Percentiles rank a stretch among this genome's conserved stretches.
These are phyloP conservation scores for Pyrgilauda ruficollis DNA, from an alignment of 2,113 vertebrate genomes.

Conservation along the genomic window DNA sequence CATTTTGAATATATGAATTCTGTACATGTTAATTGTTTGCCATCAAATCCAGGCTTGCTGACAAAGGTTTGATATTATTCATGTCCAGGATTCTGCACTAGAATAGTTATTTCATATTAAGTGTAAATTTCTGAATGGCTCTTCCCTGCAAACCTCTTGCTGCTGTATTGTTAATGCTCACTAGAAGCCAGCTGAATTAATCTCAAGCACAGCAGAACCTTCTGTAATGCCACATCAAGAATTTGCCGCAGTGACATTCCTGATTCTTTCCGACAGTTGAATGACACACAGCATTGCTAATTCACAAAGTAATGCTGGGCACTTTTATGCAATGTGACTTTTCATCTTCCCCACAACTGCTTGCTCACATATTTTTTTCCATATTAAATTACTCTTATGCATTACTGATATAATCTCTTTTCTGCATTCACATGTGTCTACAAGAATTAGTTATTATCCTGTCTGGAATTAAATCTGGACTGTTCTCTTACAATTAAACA, in stretches of 20 bases:
- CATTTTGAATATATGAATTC: not conserved
- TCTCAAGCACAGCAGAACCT: not conserved
- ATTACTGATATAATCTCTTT: conserved; percentile 46
- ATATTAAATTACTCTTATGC: conserved; percentile 52
- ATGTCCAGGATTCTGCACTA: not conserved
- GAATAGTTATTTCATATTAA: not conserved
- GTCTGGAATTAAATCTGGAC: conserved; percentile 1
- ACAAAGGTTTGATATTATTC: not conserved
- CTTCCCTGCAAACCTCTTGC: not conserved
- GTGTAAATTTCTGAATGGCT: not conserved
- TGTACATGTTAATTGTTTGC: not conserved
- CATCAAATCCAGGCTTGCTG: not conserved
- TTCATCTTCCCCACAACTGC: not conserved
- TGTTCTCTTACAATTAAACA: conserved; percentile 24
- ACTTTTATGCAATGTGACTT: conserved; percentile 41
- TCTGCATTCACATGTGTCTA: not conserved
- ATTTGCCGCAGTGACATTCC: not conserved
- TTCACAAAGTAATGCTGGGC: conserved; percentile 5
- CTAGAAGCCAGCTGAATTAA: not conserved
- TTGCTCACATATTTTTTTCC: conserved; percentile 26
- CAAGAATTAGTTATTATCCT: conserved; percentile 25
- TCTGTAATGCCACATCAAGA: conserved; percentile 3
- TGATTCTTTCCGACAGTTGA: conserved; percentile 40
- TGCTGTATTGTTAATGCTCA: not conserved
- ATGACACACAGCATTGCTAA: conserved; percentile 16